A percentile compares a stretch with the other conserved stretches of the same genome.
Conservation (phyloP, 2,113 vertebrate genomes). For the Elephantulus edwardii region DNA sequence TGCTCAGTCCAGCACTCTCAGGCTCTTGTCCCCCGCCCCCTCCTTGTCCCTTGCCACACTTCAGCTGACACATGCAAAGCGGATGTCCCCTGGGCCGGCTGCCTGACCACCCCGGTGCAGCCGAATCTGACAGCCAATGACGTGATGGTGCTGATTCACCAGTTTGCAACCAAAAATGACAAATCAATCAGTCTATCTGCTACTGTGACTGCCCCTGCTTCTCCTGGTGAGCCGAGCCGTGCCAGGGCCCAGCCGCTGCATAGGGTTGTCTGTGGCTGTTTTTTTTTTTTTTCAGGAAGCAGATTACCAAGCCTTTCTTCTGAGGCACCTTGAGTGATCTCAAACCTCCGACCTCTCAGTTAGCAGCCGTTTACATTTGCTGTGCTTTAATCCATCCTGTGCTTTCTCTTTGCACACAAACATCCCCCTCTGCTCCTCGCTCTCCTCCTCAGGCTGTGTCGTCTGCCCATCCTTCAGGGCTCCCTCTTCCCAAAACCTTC, state of each 20-base stretch:
- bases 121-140: conserved; percentile 95
- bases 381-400: accelerated
- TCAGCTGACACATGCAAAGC: conserved; percentile 82
- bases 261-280: not conserved
- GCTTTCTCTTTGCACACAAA: accelerated
- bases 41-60: accelerated
- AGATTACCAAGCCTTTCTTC: not conserved
- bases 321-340: not conserved
- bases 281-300: too few relatives aligned
- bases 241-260: not conserved
- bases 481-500: not conserved
- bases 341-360: not conserved
- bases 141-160: conserved; percentile 87
- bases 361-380: not conserved
- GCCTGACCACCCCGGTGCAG: conserved; percentile 87
- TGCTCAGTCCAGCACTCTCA: accelerated
- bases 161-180: not conserved
- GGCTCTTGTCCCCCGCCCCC: not conserved
- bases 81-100: conserved; percentile 79
- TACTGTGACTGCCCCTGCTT: not conserved
- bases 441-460: not conserved
- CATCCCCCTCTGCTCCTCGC: not conserved
- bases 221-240: not conserved
- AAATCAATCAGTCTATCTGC: not conserved
- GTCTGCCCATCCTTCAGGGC: not conserved